Conservation (phyloP, 2,888 invertebrate species). For the Salpingus planirostris region DNA sequence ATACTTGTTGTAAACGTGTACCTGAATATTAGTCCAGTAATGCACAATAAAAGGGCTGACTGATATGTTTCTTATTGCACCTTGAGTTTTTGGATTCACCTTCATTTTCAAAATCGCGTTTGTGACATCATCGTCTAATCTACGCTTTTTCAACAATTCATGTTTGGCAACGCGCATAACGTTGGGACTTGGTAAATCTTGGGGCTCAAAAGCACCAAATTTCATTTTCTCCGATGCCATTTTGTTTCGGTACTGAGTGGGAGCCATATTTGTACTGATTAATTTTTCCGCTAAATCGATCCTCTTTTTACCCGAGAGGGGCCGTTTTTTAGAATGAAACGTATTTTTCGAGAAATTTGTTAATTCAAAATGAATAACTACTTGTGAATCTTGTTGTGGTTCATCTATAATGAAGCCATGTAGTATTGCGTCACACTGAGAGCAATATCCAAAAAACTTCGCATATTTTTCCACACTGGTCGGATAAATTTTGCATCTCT, state of each 20-base stretch:
- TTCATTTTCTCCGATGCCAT: neutral
- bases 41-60: neutral
- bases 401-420: neutral
- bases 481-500: neutral
- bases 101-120: neutral
- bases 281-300: neutral
- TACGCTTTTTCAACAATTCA: neutral
- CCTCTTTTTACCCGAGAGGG: neutral
- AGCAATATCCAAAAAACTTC: neutral
- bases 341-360: neutral
- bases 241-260: neutral
- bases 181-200: neutral
- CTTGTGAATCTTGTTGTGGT: neutral
- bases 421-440: neutral
- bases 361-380: neutral
- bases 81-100: neutral
- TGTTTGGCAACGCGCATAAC: neutral
- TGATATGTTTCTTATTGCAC: neutral
- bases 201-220: neutral
- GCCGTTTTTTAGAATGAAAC: neutral
- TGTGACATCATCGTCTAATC: neutral
- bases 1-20: neutral
- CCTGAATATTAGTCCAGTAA: neutral
- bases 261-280: neutral
- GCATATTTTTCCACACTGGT: neutral